phyloP scores from a whole-genome alignment of 2,113 vertebrate genomes.

The mouse (Mus musculus) region GRCm39 chr5:117536501-117537000 shows the following conservation, averaged over 20 bases:
- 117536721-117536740: neutral
- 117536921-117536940: too few relatives aligned
- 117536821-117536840: neutral
- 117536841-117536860: neutral
- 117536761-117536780: neutral
- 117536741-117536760: neutral
- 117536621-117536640: neutral
- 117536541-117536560: neutral
- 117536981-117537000: neutral
- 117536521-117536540: neutral
- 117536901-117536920: neutral
- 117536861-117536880: neutral
- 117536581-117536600: neutral
- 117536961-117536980: neutral
- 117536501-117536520: conserved; percentile 12
- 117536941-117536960: neutral
- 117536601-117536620: neutral
- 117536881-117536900: neutral
- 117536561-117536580: neutral
- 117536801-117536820: neutral
- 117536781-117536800: neutral
- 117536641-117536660: neutral
- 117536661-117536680: neutral
- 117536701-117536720: neutral
- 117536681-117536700: neutral